Conservation (phyloP, 2,888 invertebrate genomes). For the Criorhina ranunculi region DNA sequence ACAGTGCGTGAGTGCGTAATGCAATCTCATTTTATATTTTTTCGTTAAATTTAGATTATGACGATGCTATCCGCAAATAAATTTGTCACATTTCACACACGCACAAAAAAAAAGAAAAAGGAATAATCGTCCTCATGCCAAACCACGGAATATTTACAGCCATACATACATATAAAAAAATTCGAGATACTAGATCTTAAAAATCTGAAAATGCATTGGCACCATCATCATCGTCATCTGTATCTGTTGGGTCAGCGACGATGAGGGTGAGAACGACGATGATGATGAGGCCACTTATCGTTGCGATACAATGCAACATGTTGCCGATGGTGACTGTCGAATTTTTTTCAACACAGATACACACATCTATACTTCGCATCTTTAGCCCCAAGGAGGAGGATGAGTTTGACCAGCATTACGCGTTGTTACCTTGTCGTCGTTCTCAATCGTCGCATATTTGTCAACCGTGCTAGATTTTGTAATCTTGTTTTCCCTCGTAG, state of each 20-base stretch:
- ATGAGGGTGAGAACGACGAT: too few relatives aligned
- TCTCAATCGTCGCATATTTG: slow-evolving; percentile 69
- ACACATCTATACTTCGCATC: background rate
- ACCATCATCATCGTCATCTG: slow-evolving; percentile 3
- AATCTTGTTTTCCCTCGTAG: slow-evolving; percentile 51
- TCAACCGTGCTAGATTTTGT: slow-evolving; percentile 65
- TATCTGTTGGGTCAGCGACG: slow-evolving; percentile 22
- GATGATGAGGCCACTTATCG: slow-evolving; percentile 5
- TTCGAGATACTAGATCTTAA: slow-evolving; percentile 23
- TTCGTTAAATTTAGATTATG: slow-evolving; percentile 59
- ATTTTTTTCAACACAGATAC: background rate
- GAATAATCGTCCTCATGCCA: background rate
- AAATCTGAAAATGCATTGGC: slow-evolving; percentile 41
- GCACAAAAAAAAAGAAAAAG: background rate
- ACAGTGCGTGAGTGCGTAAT: slow-evolving; percentile 57
- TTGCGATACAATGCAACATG: slow-evolving; percentile 60
- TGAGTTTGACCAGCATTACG: slow-evolving; percentile 34
- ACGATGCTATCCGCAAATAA: slow-evolving; percentile 64
- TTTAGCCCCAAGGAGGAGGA: slow-evolving; percentile 1
- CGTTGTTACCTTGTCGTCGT: slow-evolving; percentile 65
- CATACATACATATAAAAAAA: slow-evolving; percentile 53
- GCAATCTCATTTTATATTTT: slow-evolving; percentile 47
- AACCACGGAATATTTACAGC: slow-evolving; percentile 27
- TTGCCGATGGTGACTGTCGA: slow-evolving; percentile 57
- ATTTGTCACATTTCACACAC: slow-evolving; percentile 55